Conservation (phyloP, 2,113 vertebrate species). For the Petroica traversi region DNA sequence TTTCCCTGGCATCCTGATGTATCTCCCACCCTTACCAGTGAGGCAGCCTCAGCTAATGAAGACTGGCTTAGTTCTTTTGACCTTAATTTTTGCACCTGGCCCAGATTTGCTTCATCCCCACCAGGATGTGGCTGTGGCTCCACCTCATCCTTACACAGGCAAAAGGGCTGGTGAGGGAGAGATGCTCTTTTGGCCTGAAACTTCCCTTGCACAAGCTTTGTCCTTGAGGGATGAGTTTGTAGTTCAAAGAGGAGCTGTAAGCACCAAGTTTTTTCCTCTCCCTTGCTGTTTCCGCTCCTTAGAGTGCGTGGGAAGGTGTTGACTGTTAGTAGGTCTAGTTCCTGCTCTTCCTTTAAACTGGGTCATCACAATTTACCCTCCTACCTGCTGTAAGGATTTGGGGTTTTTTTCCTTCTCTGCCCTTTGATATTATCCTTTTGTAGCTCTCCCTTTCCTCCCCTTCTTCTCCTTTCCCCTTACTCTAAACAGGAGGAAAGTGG, state of each 20-base stretch:
- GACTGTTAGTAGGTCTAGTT: slow-evolving; percentile 36
- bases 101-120: background rate
- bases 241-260: background rate
- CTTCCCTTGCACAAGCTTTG: rapidly evolving
- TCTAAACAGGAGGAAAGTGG: background rate
- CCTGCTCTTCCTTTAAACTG: slow-evolving; percentile 40
- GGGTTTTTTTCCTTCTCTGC: background rate
- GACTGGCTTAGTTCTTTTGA: background rate
- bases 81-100: background rate
- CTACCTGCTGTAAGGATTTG: background rate
- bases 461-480: background rate
- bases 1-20: background rate
- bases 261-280: background rate
- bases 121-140: background rate
- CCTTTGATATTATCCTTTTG: slow-evolving; percentile 1
- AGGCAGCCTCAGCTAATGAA: background rate
- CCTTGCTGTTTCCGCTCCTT: background rate
- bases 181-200: rapidly evolving
- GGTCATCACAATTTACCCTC: slow-evolving; percentile 27
- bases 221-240: background rate
- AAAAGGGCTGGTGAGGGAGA: background rate
- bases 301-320: slow-evolving; percentile 18
- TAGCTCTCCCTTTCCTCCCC: background rate
- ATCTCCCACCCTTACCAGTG: background rate
- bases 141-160: no score